Percentiles rank a stretch among this genome's conserved stretches.
Evolutionary conservation across 1,140 invertebrate species (phyloP).

Genomic region (Lucilia sericata): DNA sequence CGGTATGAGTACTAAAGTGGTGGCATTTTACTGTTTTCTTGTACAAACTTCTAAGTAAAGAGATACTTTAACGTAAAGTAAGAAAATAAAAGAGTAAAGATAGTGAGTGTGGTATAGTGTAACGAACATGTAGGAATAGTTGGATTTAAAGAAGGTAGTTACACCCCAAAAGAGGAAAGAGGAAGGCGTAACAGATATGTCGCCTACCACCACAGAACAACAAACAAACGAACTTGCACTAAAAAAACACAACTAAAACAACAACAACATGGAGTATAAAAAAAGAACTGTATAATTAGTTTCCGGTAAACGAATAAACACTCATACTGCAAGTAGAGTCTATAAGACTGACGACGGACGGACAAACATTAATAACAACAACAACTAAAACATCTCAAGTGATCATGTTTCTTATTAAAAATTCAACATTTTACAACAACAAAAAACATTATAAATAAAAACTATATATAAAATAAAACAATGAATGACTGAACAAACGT

Average conservation of each 20-base stretch:
- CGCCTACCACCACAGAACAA: slow-evolving; percentile 46
- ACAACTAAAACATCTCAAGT: slow-evolving; percentile 1
- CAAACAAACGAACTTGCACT: not conserved
- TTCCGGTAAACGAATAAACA: slow-evolving; percentile 47
- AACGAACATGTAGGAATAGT: not conserved
- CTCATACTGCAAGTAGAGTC: too few relatives aligned
- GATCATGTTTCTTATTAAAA: slow-evolving; percentile 47
- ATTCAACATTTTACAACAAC: slow-evolving; percentile 30
- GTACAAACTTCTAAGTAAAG: not conserved
- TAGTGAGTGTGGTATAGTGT: not conserved
- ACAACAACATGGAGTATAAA: not conserved
- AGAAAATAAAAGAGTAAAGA: not conserved
- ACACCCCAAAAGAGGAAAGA: slow-evolving; percentile 9
- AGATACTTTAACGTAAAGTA: not conserved
- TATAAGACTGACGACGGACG: not conserved
- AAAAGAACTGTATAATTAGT: slow-evolving; percentile 50
- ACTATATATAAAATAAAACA: not conserved
- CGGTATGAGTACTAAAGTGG: not conserved
- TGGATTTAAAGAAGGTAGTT: not conserved
- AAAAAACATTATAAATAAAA: not conserved
- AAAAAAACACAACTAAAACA: not conserved
- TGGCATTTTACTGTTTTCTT: not conserved
- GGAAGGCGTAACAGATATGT: slow-evolving; percentile 47
- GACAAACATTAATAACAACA: not conserved
- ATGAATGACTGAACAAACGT: slow-evolving; percentile 15